Conservation (phyloP, 2,888 invertebrate species). For the Cryptophagus acutangulus region DNA sequence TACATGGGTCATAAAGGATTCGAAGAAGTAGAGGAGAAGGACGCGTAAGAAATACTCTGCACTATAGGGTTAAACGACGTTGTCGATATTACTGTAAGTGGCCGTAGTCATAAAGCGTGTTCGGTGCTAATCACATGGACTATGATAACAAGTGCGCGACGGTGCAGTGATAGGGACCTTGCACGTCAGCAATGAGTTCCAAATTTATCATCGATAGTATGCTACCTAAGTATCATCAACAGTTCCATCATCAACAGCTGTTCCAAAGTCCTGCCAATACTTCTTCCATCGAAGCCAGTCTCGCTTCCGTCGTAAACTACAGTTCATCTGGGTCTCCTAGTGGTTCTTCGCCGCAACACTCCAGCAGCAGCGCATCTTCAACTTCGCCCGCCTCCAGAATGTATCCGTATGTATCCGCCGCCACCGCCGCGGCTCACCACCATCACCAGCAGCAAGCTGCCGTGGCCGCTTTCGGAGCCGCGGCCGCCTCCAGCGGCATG, state of each 20-base stretch:
- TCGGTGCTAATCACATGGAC: conserved; percentile 36
- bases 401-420: conserved; percentile 86
- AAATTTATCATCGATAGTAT: conserved; percentile 97
- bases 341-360: conserved; percentile 65
- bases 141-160: conserved; percentile 45
- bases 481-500: conserved; percentile 63
- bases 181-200: conserved; percentile 77
- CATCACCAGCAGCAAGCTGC: conserved; percentile 69
- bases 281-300: conserved; percentile 68
- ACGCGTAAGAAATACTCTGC: conserved; percentile 51
- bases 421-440: conserved; percentile 56
- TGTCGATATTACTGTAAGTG: conserved; percentile 39
- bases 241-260: conserved; percentile 67
- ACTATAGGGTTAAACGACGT: conserved; percentile 46
- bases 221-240: conserved; percentile 90
- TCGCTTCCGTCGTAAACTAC: conserved; percentile 60
- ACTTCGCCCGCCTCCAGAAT: conserved; percentile 69
- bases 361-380: conserved; percentile 54
- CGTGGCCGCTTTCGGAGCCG: conserved; percentile 57
- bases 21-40: conserved; percentile 66
- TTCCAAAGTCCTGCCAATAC: conserved; percentile 54
- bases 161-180: conserved; percentile 42
- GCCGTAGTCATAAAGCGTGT: conserved; percentile 39
- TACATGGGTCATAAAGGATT: conserved; percentile 82
- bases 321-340: conserved; percentile 59